Conservation (phyloP, 2,797 vertebrate species). For the Peromyscus nudipes region DNA sequence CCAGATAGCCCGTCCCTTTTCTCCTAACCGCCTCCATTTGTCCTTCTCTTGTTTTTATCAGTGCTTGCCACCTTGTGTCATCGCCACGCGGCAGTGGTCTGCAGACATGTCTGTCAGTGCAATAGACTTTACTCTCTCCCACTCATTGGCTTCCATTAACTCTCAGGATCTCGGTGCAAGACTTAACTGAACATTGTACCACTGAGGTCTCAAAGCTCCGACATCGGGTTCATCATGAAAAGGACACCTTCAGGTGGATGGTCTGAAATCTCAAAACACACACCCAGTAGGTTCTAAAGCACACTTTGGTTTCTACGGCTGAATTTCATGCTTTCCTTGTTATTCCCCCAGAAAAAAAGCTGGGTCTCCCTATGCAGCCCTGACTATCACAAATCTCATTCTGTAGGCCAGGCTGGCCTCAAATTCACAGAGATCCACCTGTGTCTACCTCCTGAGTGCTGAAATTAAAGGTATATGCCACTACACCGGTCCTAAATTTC, state of each 20-base stretch:
- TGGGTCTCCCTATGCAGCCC: neutral
- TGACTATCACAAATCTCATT: neutral
- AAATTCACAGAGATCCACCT: neutral
- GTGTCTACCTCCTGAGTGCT: neutral
- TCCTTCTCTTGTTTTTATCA: neutral
- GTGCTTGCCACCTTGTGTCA: neutral
- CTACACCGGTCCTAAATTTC: neutral
- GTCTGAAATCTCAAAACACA: neutral
- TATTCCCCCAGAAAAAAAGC: neutral
- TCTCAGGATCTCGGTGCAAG: neutral
- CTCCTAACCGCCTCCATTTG: neutral
- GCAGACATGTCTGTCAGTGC: neutral
- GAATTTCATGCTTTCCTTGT: neutral
- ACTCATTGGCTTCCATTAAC: neutral
- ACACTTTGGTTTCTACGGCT: neutral
- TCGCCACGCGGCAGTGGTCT: neutral
- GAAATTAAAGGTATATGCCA: neutral
- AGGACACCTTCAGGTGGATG: neutral
- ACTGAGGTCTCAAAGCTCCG: neutral
- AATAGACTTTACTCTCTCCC: neutral
- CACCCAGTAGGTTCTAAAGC: conserved; percentile 16
- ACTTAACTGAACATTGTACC: neutral
- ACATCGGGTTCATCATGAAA: neutral
- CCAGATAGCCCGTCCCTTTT: neutral
- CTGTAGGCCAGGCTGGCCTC: neutral